phyloP scores from a whole-genome alignment of 2,113 vertebrate species.

The Myiagra hebetior region DNA sequence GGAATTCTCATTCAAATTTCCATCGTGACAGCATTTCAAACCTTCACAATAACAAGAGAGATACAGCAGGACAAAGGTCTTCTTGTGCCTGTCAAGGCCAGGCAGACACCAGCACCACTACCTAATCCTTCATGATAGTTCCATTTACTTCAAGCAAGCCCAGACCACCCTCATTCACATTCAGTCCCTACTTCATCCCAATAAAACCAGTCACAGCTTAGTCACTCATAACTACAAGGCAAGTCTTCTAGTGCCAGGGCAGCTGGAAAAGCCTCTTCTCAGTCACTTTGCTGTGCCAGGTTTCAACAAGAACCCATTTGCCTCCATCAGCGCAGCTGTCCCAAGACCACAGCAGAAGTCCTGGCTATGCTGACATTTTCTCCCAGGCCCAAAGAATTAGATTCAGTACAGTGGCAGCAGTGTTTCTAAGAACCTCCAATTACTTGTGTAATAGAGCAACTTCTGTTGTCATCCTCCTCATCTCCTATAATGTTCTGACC shows the following conservation, averaged over 20 bases:
- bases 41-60: not conserved
- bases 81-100: not conserved
- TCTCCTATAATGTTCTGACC: not conserved
- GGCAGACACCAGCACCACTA: not conserved
- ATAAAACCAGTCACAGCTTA: not conserved
- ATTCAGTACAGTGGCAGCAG: not conserved
- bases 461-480: not conserved
- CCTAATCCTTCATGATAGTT: not conserved
- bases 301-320: not conserved
- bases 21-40: not conserved
- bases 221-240: not conserved
- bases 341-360: not conserved
- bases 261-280: not conserved
- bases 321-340: not conserved
- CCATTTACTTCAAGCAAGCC: not conserved
- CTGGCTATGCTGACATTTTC: not conserved
- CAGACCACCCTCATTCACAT: not conserved
- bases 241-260: not conserved
- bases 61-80: not conserved
- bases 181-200: not conserved
- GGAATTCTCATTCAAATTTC: not conserved
- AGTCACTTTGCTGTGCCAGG: not conserved
- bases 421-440: not conserved
- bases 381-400: not conserved
- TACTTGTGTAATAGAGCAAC: not conserved